Evolutionary conservation across 2,797 vertebrate species (phyloP), one percentile per base, ranked within the genome.

Genomic region (Clarias pachynema): DNA sequence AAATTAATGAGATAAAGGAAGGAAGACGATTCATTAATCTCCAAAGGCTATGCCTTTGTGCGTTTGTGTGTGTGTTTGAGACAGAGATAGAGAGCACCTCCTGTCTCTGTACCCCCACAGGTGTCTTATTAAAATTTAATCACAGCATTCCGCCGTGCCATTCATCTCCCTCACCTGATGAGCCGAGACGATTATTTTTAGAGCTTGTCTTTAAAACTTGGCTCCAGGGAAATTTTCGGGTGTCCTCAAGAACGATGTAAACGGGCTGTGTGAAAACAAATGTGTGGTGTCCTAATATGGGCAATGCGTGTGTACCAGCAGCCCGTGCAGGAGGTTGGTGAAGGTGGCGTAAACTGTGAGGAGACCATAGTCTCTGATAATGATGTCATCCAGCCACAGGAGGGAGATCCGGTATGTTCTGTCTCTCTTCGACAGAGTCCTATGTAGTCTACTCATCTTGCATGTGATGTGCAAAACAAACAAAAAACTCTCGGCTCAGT

Each of bases 51-150:
- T 89, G 86, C 88, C 88, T 87, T 65, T 40, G 74, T 70, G 88
- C 86, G 31, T 59, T 10, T 77, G 74, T 60, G 75, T 78, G 75
- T 60, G 53, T 77, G 73, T 57, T 16, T 34, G 78, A 53, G 73
- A 24, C 29, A 18, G 29, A 22, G 26, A 66, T 57, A 44, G 29
- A 60, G 40, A 34, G 56, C 14, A n/a, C n/a, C 3, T 20, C 66
- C 79, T 81, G 29, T 86, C 65, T 40, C 78, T 79, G 87, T 88
- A 88, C 88, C 91, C 49, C 91, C 90, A 89, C 92, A 91, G 92
- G 92, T 93, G 90, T 88, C 91, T 93, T 88, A 93, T 94, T 93
- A 93, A 93, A 93, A 91, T 87, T 69, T 89, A 91, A 92, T 94
- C 84, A 89, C 84, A 16, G 83, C 86, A 2, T 84, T 84, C 88